Conservation (phyloP, 2,888 invertebrate species). For the Orthosia gothica region DNA sequence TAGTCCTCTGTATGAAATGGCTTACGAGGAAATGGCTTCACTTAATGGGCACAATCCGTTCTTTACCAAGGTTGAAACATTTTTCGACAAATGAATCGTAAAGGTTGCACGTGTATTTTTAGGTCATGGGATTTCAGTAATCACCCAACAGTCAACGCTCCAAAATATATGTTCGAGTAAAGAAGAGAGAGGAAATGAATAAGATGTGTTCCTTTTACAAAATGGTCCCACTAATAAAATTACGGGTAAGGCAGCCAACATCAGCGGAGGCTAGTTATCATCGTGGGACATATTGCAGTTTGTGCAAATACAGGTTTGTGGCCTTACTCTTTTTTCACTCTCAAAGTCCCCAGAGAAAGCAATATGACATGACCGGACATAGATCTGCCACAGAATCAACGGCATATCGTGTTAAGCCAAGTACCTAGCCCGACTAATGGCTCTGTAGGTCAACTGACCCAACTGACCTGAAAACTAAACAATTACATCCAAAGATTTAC, state of each 20-base stretch:
- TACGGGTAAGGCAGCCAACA: too few species aligned
- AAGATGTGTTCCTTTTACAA: too few species aligned
- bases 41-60: constrained; percentile 19
- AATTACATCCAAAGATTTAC: constrained; percentile 20
- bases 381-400: neutral
- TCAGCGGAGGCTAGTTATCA: too few species aligned
- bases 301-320: neutral
- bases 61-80: neutral
- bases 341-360: too few species aligned
- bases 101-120: neutral
- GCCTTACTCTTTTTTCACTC: neutral
- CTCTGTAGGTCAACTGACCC: neutral
- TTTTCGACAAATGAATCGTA: neutral
- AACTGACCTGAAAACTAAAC: constrained; percentile 18
- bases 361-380: neutral
- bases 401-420: neutral
- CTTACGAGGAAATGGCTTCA: constrained; percentile 16
- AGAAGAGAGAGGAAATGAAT: too few species aligned
- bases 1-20: constrained; percentile 4
- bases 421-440: neutral
- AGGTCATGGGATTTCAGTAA: neutral
- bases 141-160: too few species aligned
- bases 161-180: too few species aligned
- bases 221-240: too few species aligned
- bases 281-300: neutral